phyloP scores from a whole-genome alignment of 2,888 invertebrate species.

The Strigamia crassipes region DNA sequence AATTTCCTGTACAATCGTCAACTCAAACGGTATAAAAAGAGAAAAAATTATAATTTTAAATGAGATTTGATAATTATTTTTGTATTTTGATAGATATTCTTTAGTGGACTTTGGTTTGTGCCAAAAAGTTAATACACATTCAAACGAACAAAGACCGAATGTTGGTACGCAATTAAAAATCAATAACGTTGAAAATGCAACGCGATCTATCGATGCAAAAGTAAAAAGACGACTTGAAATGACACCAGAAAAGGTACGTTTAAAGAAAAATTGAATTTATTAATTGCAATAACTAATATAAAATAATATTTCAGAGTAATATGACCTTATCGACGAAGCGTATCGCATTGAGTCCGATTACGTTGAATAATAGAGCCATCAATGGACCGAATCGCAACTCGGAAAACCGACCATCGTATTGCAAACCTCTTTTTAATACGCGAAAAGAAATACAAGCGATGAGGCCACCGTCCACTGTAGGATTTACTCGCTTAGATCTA shows the following conservation, averaged over 20 bases:
- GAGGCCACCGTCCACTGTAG: conserved; percentile 6
- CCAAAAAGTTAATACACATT: conserved; percentile 60
- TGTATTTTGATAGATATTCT: conserved; percentile 60
- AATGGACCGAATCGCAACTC: neutral
- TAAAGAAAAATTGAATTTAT: neutral
- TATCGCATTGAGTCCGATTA: neutral
- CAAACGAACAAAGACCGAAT: neutral
- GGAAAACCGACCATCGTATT: neutral
- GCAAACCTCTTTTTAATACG: neutral
- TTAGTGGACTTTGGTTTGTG: conserved; percentile 90
- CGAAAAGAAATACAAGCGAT: neutral
- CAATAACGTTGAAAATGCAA: neutral
- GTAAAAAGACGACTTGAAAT: neutral
- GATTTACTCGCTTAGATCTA: neutral
- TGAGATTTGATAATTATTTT: neutral
- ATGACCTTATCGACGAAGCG: neutral
- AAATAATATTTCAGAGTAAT: neutral
- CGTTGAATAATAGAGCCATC: neutral
- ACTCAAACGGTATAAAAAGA: conserved; percentile 55
- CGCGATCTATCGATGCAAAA: neutral
- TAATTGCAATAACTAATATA: neutral
- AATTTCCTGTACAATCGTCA: conserved; percentile 84
- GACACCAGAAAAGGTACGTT: neutral
- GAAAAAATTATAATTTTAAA: neutral
- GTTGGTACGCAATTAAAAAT: neutral